phyloP scores from a whole-genome alignment of 92 coral and sea anemone species.

The Palythoa heliodiscus region DNA sequence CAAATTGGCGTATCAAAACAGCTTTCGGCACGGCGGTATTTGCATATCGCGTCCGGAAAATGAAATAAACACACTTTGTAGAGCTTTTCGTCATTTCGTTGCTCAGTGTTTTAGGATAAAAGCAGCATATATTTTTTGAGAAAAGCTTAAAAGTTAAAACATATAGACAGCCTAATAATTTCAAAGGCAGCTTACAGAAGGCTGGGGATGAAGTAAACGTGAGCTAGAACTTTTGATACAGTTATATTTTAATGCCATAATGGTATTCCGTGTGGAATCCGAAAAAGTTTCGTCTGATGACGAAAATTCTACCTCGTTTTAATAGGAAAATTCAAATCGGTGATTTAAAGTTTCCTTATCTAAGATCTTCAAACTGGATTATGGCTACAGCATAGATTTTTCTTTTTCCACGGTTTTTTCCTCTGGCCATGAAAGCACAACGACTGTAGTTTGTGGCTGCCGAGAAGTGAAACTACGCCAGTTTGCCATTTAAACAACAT shows the following conservation, averaged over 20 bases:
- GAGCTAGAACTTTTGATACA: neutral
- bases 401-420: neutral
- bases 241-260: neutral
- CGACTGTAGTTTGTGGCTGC: neutral
- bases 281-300: neutral
- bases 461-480: neutral
- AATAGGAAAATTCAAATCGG: neutral
- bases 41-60: neutral
- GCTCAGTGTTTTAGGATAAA: neutral
- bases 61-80: neutral
- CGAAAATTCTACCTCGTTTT: neutral
- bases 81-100: neutral
- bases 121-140: neutral
- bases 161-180: neutral
- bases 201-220: neutral
- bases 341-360: neutral
- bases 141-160: neutral
- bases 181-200: neutral
- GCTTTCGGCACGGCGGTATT: neutral
- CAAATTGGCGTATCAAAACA: neutral
- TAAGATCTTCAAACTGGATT: neutral
- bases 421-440: neutral
- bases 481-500: neutral
- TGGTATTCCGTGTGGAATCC: neutral
- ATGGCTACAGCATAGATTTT: neutral